These are phyloP conservation scores for Tupiocoris notatus DNA, from an alignment of 2,888 invertebrate species.

Conservation along the genomic window DNA sequence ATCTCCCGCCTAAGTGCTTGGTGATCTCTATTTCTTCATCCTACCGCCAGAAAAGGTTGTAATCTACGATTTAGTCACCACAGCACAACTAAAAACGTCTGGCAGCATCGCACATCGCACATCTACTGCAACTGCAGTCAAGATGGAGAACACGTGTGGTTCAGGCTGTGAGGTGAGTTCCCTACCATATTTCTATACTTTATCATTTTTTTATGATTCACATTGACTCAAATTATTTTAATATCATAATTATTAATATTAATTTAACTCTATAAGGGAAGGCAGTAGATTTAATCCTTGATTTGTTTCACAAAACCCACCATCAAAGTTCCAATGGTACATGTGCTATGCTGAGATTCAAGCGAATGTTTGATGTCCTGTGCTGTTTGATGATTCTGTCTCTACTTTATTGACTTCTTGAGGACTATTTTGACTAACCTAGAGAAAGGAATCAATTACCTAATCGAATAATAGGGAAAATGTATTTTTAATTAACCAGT, in stretches of 20 bases:
- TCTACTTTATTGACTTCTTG: not conserved
- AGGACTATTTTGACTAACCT: not conserved
- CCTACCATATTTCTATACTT: too few relatives aligned
- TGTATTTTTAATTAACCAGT: too few relatives aligned
- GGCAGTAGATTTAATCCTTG: too few relatives aligned
- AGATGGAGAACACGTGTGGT: not conserved
- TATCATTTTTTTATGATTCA: too few relatives aligned
- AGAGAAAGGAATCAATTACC: too few relatives aligned
- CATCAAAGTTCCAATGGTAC: not conserved
- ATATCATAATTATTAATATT: too few relatives aligned
- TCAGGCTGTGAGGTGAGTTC: too few relatives aligned
- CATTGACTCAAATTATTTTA: too few relatives aligned
- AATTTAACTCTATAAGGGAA: too few relatives aligned
- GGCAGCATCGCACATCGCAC: not conserved
- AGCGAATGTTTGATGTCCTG: not conserved
- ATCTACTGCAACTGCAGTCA: too few relatives aligned
- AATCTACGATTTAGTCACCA: constrained; percentile 1
- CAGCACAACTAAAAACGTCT: not conserved
- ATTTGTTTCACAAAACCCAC: not conserved
- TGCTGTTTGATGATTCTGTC: not conserved
- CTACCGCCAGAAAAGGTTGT: not conserved
- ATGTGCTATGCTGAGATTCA: constrained; percentile 1
- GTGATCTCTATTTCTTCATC: not conserved
- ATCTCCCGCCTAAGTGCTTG: not conserved
- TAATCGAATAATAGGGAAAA: too few relatives aligned